Percentiles rank a stretch among this genome's conserved stretches.
Evolutionary conservation across 2,113 vertebrate species (phyloP).

Genomic region (Sapayoa aenigma): DNA sequence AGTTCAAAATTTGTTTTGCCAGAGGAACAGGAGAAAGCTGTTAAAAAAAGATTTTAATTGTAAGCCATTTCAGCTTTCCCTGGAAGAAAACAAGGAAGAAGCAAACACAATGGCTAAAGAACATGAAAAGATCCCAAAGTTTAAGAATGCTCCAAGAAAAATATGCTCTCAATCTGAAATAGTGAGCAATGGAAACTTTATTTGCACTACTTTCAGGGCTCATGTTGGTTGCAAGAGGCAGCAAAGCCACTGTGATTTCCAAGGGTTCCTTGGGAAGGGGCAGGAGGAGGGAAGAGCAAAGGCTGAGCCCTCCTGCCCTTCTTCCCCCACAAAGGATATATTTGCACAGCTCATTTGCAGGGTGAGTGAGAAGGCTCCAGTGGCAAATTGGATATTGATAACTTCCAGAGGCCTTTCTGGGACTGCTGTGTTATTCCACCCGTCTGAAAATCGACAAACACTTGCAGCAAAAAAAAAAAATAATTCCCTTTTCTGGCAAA

Average conservation of each 20-base stretch:
- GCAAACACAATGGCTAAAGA: constrained; percentile 40
- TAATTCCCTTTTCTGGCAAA: background rate
- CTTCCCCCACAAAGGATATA: background rate
- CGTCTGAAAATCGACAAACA: background rate
- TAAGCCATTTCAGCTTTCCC: constrained; percentile 1
- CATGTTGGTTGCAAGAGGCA: background rate
- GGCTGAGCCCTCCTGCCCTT: background rate
- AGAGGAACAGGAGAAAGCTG: constrained; percentile 53
- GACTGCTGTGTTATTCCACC: background rate
- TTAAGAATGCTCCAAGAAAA: constrained; percentile 63
- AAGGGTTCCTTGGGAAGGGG: background rate
- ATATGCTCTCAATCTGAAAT: background rate
- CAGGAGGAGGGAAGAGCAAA: background rate
- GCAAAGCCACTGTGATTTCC: background rate
- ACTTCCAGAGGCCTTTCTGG: constrained; percentile 46
- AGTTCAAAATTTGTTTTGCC: constrained; percentile 43
- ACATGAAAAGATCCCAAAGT: constrained; percentile 49
- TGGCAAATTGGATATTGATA: constrained; percentile 19
- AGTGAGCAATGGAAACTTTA: background rate
- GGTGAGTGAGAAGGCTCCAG: constrained; percentile 10
- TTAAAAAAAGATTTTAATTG: constrained; percentile 50
- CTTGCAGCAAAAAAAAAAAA: background rate
- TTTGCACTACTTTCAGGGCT: background rate
- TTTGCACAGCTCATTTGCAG: constrained; percentile 12
- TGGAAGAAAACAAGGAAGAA: constrained; percentile 34